These are phyloP conservation scores for Cathartes aura DNA, from an alignment of 2,113 vertebrate genomes.

Conservation along the genomic window DNA sequence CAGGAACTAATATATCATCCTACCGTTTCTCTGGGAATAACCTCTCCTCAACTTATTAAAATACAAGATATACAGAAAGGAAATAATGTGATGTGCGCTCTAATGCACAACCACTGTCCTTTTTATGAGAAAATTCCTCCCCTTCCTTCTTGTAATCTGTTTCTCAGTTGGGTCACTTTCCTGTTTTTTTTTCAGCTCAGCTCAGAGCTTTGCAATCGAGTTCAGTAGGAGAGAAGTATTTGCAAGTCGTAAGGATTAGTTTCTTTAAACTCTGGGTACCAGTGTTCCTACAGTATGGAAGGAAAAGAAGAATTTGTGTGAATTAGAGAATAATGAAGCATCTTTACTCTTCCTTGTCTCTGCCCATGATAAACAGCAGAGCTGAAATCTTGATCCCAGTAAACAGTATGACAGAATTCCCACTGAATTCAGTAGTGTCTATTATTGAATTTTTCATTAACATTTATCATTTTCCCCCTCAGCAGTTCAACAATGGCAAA, in stretches of 20 bases:
- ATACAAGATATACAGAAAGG: background rate
- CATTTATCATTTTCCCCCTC: background rate
- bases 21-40: background rate
- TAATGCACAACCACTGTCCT: background rate
- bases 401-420: background rate
- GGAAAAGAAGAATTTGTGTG: background rate
- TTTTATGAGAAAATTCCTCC: background rate
- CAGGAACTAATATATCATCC: background rate
- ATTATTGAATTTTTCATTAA: constrained; percentile 44
- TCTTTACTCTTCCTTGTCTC: background rate
- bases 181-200: background rate
- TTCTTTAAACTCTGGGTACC: background rate
- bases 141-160: background rate
- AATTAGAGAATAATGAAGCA: background rate
- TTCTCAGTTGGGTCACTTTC: background rate
- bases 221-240: background rate
- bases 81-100: background rate
- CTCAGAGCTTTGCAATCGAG: background rate
- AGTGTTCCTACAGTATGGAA: background rate
- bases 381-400: background rate
- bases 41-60: background rate
- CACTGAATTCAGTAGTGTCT: background rate
- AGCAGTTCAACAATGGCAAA: constrained; percentile 23
- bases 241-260: background rate
- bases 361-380: background rate